A percentile compares a stretch with the other conserved stretches of the same genome.
These are phyloP conservation scores for Noctua comes DNA, from an alignment of 2,888 invertebrate genomes.

Conservation along the genomic window DNA sequence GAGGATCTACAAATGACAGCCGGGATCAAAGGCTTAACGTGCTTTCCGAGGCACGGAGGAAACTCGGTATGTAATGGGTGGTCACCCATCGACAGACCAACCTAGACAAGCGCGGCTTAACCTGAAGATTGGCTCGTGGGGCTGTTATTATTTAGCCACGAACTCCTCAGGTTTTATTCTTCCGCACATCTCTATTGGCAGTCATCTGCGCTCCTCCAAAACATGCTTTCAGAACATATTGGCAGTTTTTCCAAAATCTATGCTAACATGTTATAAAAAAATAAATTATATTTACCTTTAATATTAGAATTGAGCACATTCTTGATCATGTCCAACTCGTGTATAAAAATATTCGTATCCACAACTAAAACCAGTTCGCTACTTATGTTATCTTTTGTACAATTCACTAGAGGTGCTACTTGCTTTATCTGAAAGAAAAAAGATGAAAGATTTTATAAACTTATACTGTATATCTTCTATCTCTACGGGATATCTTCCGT, in stretches of 20 bases:
- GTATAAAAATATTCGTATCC: slow-evolving; percentile 88
- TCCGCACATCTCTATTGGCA: too few species aligned
- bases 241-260: neutral
- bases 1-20: too few species aligned
- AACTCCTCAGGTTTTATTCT: too few species aligned
- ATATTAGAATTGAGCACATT: slow-evolving; percentile 85
- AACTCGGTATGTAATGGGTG: too few species aligned
- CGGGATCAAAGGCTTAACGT: neutral
- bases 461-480: too few species aligned
- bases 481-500: too few species aligned
- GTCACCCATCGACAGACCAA: too few species aligned
- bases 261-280: neutral
- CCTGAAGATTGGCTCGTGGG: too few species aligned
- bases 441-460: slow-evolving; percentile 11
- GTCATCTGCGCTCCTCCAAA: too few species aligned
- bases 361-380: slow-evolving; percentile 82
- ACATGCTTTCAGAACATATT: neutral
- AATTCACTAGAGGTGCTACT: slow-evolving; percentile 69
- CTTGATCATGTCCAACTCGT: slow-evolving; percentile 84
- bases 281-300: slow-evolving; percentile 78
- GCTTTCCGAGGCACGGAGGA: neutral
- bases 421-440: slow-evolving; percentile 73
- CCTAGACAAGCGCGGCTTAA: too few species aligned
- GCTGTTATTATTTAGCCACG: too few species aligned
- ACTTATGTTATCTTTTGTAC: slow-evolving; percentile 68